Evolutionary conservation across 2,888 invertebrate species (phyloP).

Genomic region (Ptychoptera albimana): DNA sequence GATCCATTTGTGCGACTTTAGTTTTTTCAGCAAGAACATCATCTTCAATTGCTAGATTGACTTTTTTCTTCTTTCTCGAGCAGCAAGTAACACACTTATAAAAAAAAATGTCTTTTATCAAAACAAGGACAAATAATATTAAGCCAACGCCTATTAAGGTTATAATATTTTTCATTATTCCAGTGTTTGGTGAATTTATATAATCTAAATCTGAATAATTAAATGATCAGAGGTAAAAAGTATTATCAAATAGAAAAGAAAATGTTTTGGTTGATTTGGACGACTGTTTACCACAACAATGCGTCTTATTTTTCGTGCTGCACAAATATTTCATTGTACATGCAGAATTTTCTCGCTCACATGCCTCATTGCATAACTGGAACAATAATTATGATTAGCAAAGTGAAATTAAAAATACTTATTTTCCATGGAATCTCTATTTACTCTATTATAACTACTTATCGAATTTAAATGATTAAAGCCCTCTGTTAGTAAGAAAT

Average conservation of each 20-base stretch:
- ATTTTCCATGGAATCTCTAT: background rate
- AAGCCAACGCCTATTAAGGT: conserved; percentile 38
- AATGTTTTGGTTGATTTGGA: too few relatives aligned
- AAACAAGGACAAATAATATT: conserved; percentile 38
- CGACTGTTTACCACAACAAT: too few relatives aligned
- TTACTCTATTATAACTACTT: conserved; percentile 10
- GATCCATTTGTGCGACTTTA: conserved; percentile 31
- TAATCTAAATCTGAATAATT: conserved; percentile 17
- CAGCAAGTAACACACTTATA: conserved; percentile 16
- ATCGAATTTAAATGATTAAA: conserved; percentile 26
- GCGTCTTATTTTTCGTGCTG: too few relatives aligned
- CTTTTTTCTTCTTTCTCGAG: background rate
- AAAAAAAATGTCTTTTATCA: conserved; percentile 43
- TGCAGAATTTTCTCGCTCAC: background rate
- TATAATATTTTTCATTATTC: conserved; percentile 48
- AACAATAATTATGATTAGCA: background rate
- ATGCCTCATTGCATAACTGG: background rate
- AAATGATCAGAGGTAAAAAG: too few relatives aligned
- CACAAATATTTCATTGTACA: too few relatives aligned
- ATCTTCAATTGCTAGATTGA: background rate
- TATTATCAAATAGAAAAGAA: too few relatives aligned
- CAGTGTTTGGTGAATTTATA: conserved; percentile 44
- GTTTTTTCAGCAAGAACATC: conserved; percentile 40
- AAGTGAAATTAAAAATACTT: background rate
- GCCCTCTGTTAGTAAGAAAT: conserved; percentile 41